Conservation (phyloP, 1,140 invertebrate species). For the Lepidurus arcticus region DNA sequence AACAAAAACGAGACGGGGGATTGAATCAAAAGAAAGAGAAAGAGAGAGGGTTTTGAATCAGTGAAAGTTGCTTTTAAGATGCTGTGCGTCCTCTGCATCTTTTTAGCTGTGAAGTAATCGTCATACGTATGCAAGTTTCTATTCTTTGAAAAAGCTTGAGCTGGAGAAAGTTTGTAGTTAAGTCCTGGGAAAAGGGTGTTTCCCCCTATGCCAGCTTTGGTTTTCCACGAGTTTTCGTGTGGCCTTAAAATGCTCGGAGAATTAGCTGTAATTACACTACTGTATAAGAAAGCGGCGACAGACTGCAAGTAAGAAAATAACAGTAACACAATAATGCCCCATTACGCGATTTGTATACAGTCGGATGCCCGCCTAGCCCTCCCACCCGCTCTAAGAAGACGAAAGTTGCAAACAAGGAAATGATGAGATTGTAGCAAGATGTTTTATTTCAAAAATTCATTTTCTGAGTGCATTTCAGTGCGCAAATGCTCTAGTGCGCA, state of each 20-base stretch:
- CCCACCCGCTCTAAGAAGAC: too few species aligned
- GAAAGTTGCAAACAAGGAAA: too few species aligned
- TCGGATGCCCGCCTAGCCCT: too few species aligned
- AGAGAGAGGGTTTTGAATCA: slow-evolving; percentile 2
- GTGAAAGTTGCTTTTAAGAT: not conserved
- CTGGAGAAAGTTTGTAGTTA: not conserved
- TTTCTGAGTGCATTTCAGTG: too few species aligned
- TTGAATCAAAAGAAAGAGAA: not conserved
- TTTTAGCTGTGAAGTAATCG: not conserved
- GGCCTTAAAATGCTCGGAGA: not conserved
- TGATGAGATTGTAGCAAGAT: not conserved
- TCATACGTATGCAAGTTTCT: not conserved
- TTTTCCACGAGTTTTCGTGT: not conserved
- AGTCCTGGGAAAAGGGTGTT: not conserved
- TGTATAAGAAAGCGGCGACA: not conserved
- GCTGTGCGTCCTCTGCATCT: not conserved
- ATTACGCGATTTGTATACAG: not conserved
- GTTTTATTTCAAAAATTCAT: not conserved
- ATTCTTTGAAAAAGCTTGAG: not conserved
- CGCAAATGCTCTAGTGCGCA: too few species aligned
- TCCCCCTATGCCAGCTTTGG: not conserved
- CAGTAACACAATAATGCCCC: not conserved
- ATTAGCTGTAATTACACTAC: not conserved
- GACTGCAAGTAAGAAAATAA: not conserved
- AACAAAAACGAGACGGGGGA: not conserved